Base-by-base conservation (phyloP, 2,888 invertebrate genomes). In the Macrosoma leucophasiata region DNA sequence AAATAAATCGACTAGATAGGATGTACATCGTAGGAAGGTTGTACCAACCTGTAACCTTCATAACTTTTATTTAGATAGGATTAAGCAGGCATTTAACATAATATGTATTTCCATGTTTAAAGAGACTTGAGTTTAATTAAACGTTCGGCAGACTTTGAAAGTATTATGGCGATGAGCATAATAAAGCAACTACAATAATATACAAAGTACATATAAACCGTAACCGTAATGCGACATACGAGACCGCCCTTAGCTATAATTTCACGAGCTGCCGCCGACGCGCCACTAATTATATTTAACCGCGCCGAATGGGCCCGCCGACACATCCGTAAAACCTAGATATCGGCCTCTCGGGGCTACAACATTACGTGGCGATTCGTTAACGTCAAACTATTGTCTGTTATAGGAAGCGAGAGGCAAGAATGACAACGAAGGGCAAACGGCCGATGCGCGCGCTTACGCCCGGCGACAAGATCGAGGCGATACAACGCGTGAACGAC, bases 401-500 rank as follows among this genome's bases (percentile, higher is more conserved):
- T 78, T 76, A 25, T 69, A 77, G 79, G 46, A 63, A 55, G 64
- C 68, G 72, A 62, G 60, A 51, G 50, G 62, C 58, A 51, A 71
- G 62, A 54, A 91, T 91, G 89, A 84, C 89, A 43, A 88, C 90
- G 9, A 89, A 91, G 71, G 89, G 91, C 58, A 93, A 93, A 81
- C 89, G 94, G 29, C 92, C 93, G n/a, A 75, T 92, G 73, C 88
- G 92, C 45, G 89, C 91, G 53, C 84, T 93, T 50, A 91, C 91
- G 42, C 90, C 92, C 27, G 85, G 89, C 43, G 93, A 93, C 65
- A 94, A 94, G 77, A 88, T 94, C 52, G 89, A 91, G 57, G 93
- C 94, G 19, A 92, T 95, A 50, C 89, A 91, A 54, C 85, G 94
- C 46, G 93, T 95, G 24, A 92, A 92, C 78, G 91, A 91, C 65